These are phyloP conservation scores for Silvanus unidentatus DNA, from an alignment of 2,888 invertebrate genomes.

Conservation along the genomic window DNA sequence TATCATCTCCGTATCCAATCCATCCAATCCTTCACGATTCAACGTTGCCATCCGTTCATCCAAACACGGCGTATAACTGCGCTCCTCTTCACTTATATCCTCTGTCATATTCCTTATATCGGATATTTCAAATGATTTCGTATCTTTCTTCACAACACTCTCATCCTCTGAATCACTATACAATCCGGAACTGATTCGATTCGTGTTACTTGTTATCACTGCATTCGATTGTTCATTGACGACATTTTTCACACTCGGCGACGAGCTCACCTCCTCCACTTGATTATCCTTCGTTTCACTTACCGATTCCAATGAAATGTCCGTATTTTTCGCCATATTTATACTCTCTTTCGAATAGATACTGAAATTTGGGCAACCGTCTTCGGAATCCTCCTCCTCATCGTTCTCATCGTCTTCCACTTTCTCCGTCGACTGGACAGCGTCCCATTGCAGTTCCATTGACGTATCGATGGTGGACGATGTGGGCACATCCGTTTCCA, in stretches of 20 bases:
- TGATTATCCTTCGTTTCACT: constrained; percentile 14
- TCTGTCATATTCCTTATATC: constrained; percentile 53
- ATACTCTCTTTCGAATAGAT: constrained; percentile 79
- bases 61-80: constrained; percentile 67
- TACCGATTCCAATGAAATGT: constrained; percentile 25
- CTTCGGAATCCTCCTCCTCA: constrained; percentile 51
- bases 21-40: constrained; percentile 41
- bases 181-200: constrained; percentile 17
- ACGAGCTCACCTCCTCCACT: constrained; percentile 23
- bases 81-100: constrained; percentile 57
- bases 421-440: constrained; percentile 31
- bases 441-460: constrained; percentile 32
- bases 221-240: not conserved
- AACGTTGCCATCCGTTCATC: constrained; percentile 54
- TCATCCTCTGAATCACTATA: constrained; percentile 46
- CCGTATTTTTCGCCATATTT: constrained; percentile 59
- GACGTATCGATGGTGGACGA: not conserved
- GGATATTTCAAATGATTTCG: constrained; percentile 31
- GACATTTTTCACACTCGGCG: constrained; percentile 17
- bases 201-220: too few species aligned
- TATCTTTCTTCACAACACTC: constrained; percentile 32
- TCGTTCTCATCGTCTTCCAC: constrained; percentile 18
- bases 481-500: not conserved
- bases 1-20: constrained; percentile 68
- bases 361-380: constrained; percentile 79